Evolutionary conservation across 2,113 vertebrate species (phyloP).

Genomic region (human (Homo sapiens)): GRCh38 chr1:105740001-105740500

Average conservation of each 20-base stretch:
- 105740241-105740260: neutral
- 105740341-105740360: no score
- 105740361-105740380: no score
- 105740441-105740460: neutral
- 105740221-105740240: neutral
- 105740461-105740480: neutral
- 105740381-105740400: no score
- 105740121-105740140: neutral
- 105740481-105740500: neutral
- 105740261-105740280: neutral
- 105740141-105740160: no score
- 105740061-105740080: neutral
- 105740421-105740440: neutral
- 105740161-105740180: neutral
- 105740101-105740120: neutral
- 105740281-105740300: neutral
- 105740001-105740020: neutral
- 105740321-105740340: neutral
- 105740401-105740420: no score
- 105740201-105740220: neutral
- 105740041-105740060: neutral
- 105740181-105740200: neutral
- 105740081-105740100: neutral
- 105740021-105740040: neutral
- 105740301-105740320: neutral